Percentiles rank a stretch among this genome's conserved stretches.
Conservation (phyloP, 2,888 invertebrate genomes). For the Ligdia adustata region DNA sequence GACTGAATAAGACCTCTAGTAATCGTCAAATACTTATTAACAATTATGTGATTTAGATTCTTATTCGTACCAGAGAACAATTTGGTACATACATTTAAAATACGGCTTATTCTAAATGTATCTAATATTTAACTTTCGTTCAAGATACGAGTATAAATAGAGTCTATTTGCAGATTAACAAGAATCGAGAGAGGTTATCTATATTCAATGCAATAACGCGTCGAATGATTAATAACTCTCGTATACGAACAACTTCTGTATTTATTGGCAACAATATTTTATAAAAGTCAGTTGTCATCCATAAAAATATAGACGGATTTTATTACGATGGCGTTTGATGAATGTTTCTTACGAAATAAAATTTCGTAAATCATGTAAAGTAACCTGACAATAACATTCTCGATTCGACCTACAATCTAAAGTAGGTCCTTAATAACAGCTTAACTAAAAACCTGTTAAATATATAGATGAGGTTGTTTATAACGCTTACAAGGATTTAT, state of each 20-base stretch:
- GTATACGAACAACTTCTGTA: conserved; percentile 29
- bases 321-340: conserved; percentile 15
- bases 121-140: no score
- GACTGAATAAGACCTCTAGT: neutral
- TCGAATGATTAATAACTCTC: conserved; percentile 30
- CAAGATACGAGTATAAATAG: no score
- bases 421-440: no score
- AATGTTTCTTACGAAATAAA: conserved; percentile 25
- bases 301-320: conserved; percentile 30
- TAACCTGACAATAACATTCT: conserved; percentile 7
- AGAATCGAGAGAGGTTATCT: conserved; percentile 3
- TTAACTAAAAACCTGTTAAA: no score
- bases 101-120: no score
- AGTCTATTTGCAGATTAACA: neutral
- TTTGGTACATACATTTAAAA: no score
- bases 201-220: conserved; percentile 21
- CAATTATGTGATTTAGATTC: no score
- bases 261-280: conserved; percentile 24
- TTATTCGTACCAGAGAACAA: no score
- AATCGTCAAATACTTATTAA: no score
- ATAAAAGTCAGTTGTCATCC: conserved; percentile 32
- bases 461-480: no score
- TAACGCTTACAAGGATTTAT: no score
- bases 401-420: neutral
- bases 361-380: conserved; percentile 22